These are phyloP conservation scores for Palythoa grandis DNA, from an alignment of 92 coral and sea anemone genomes.

Conservation along the genomic window DNA sequence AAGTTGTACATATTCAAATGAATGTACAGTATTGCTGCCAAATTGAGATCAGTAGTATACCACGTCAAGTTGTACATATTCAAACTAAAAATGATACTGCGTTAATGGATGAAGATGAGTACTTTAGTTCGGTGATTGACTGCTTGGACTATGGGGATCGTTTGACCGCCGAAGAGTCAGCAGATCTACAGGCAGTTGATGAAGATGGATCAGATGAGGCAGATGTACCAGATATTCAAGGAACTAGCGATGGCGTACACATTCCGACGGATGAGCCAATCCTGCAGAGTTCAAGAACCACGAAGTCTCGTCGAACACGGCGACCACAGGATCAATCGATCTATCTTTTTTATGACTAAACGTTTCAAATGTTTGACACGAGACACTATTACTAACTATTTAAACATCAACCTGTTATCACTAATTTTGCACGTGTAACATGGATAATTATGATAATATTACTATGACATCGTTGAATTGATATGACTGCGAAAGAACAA, in stretches of 20 bases:
- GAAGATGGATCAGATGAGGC: slow-evolving; percentile 9
- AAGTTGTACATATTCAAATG: too few species aligned
- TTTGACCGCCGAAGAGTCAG: slow-evolving; percentile 43
- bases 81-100: slow-evolving; percentile 23
- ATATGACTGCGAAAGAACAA: neutral
- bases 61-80: slow-evolving; percentile 26
- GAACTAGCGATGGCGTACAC: slow-evolving; percentile 1
- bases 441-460: neutral
- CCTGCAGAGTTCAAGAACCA: slow-evolving; percentile 9
- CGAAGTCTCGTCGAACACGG: slow-evolving; percentile 17
- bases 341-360: slow-evolving; percentile 6
- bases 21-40: slow-evolving; percentile 23
- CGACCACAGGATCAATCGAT: slow-evolving; percentile 4
- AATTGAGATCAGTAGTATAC: slow-evolving; percentile 28
- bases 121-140: slow-evolving; percentile 30
- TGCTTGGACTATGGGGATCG: slow-evolving; percentile 51
- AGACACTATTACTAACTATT: neutral
- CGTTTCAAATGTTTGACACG: slow-evolving; percentile 1
- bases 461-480: slow-evolving; percentile 1
- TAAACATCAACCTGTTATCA: slow-evolving; percentile 1
- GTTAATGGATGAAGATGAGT: slow-evolving; percentile 26
- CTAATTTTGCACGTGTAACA: slow-evolving; percentile 3
- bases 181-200: slow-evolving; percentile 15
- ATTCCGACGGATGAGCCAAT: slow-evolving; percentile 13
- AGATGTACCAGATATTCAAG: slow-evolving; percentile 2